Conservation (phyloP, 1,140 invertebrate genomes). For the Agrypnia vestita region DNA sequence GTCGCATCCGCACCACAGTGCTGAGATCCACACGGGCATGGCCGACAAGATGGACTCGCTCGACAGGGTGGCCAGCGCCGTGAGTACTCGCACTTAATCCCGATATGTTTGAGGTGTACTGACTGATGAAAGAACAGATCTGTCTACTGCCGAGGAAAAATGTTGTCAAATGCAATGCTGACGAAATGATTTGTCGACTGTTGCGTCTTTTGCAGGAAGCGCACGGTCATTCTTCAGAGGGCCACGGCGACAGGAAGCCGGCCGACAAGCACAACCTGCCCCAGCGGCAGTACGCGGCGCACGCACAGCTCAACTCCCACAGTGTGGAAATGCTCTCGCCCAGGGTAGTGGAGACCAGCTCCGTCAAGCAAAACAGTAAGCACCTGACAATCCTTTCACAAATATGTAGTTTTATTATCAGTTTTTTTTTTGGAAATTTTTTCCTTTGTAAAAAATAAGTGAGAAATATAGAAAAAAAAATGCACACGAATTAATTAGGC, state of each 20-base stretch:
- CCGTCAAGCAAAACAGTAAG: slow-evolving; percentile 58
- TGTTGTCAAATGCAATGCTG: too few relatives aligned
- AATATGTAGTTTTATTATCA: too few relatives aligned
- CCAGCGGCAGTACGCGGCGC: slow-evolving; percentile 73
- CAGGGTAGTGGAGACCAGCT: slow-evolving; percentile 58
- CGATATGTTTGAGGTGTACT: too few relatives aligned
- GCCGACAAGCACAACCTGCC: slow-evolving; percentile 59
- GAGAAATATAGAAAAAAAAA: too few relatives aligned
- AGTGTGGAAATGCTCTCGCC: slow-evolving; percentile 76
- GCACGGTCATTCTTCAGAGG: slow-evolving; percentile 37
- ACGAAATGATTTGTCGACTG: too few relatives aligned
- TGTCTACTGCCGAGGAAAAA: too few relatives aligned
- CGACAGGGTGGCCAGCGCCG: slow-evolving; percentile 65
- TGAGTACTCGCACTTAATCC: slow-evolving; percentile 49
- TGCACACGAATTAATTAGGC: too few relatives aligned
- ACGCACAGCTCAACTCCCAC: slow-evolving; percentile 78
- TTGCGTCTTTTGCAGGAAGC: not conserved
- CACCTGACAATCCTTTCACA: not conserved
- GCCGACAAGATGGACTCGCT: slow-evolving; percentile 70
- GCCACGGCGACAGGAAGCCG: slow-evolving; percentile 44
- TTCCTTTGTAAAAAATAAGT: too few relatives aligned
- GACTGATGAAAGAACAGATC: too few relatives aligned
- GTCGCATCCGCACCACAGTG: slow-evolving; percentile 62
- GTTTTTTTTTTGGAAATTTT: not conserved
- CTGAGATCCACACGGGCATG: slow-evolving; percentile 67